Evolutionary conservation across 2,797 vertebrate genomes (phyloP), one percentile per base, ranked within the genome.

Genomic region (Tympanoctomys barrerae): DNA sequence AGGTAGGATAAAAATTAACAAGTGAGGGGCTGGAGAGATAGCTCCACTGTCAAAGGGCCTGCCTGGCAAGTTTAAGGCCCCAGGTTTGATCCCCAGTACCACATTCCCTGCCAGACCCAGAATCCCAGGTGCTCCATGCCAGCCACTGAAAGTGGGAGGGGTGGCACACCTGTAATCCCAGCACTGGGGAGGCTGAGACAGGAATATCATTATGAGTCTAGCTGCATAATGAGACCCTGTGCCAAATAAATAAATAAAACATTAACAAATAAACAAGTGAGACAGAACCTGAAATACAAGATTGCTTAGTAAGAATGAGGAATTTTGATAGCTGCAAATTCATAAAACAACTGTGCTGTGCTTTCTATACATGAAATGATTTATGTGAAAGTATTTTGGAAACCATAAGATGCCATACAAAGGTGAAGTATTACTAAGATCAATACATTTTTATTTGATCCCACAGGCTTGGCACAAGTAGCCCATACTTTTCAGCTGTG

Each of bases 281-380:
- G 96, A 96, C n/a, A 80, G 78, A 96, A 90, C 52, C 59, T 90
- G 80, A 96, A 95, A 79, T 84, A 68, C 39, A 70, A 89, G 61
- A 90, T 31, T 13, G 33, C 42, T 83, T 94, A 81, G 73, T 95
- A 86, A 39, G 39, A 95, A 94, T 94, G 93, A 94, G 64, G 14
- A 83, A 46, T 90, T 93, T 81, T 93, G 95, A 93, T 92, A 70
- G 66, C 13, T 92, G 42, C 82, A 87, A 42, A 93, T 96, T 39
- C 70, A 68, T 61, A 68, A 87, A 96, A 96, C 73, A 92, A 77
- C 80, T 95, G 78, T 78, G 68, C 46, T 61, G 49, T 39, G 31
- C 59, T 96, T 85, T 94, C n/a, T 85, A 75, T 84, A 83, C 95
- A 90, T 93, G 85, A 81, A 96, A 87, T n/a, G 75, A 82, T 89